Percentiles rank a stretch among this genome's conserved stretches.
phyloP scores from a whole-genome alignment of 2,888 invertebrate species.

The Pterostichus madidus region DNA sequence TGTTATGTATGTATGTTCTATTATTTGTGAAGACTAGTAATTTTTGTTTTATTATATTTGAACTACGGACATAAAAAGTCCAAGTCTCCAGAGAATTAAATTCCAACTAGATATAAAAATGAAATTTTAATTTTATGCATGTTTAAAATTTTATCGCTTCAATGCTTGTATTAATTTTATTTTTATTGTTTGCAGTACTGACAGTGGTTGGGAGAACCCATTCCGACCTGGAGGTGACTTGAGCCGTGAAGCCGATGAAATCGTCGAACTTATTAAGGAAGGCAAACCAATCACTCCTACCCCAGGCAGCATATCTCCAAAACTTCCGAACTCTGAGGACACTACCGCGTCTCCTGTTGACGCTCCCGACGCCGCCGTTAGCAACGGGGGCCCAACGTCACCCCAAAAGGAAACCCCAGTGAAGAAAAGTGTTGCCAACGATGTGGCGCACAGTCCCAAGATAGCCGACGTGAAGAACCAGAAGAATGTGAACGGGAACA shows the following conservation, averaged over 20 bases:
- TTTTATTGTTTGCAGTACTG: slow-evolving; percentile 84
- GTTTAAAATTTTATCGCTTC: too few relatives aligned
- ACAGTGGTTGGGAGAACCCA: slow-evolving; percentile 98
- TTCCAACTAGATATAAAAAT: too few relatives aligned
- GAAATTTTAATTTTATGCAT: too few relatives aligned
- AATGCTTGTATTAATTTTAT: too few relatives aligned
- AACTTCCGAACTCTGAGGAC: slow-evolving; percentile 78
- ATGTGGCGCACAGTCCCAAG: slow-evolving; percentile 61
- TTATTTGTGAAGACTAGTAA: too few relatives aligned
- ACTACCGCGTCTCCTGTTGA: slow-evolving; percentile 72
- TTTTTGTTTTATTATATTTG: too few relatives aligned
- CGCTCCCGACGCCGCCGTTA: slow-evolving; percentile 68
- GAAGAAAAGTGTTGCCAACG: slow-evolving; percentile 56
- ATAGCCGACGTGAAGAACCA: slow-evolving; percentile 70
- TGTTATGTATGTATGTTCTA: too few relatives aligned
- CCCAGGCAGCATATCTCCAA: slow-evolving; percentile 80
- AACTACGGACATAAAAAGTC: too few relatives aligned
- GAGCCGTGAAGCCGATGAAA: slow-evolving; percentile 96
- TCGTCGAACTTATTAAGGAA: slow-evolving; percentile 95
- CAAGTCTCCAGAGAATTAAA: too few relatives aligned
- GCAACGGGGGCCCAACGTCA: slow-evolving; percentile 72
- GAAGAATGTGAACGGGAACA: slow-evolving; percentile 72
- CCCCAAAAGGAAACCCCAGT: not conserved
- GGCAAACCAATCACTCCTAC: slow-evolving; percentile 92
- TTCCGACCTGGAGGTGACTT: slow-evolving; percentile 98